phyloP scores from a whole-genome alignment of 2,888 invertebrate species.

The Lomographa bimaculata region DNA sequence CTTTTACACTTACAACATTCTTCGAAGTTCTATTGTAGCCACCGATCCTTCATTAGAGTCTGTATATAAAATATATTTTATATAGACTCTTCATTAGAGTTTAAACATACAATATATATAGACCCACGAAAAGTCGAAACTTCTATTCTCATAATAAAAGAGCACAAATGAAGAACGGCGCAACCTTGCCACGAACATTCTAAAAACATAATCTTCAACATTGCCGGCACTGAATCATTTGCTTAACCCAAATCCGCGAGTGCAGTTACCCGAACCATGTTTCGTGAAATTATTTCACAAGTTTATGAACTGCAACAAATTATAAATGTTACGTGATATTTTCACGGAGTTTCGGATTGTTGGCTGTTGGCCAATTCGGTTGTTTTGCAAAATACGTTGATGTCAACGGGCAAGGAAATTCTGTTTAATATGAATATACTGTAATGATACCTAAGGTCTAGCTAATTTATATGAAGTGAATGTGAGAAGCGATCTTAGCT shows the following conservation, averaged over 20 bases:
- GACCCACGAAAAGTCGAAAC: too few relatives aligned
- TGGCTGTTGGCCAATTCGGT: slow-evolving; percentile 30
- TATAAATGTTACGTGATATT: slow-evolving; percentile 24
- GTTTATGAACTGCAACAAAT: slow-evolving; percentile 26
- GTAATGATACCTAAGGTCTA: slow-evolving; percentile 24
- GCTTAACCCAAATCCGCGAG: slow-evolving; percentile 19
- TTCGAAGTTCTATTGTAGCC: too few relatives aligned
- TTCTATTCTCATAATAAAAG: too few relatives aligned
- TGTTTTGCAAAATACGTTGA: slow-evolving; percentile 24
- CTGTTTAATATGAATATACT: slow-evolving; percentile 18
- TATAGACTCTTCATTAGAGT: too few relatives aligned
- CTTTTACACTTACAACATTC: too few relatives aligned
- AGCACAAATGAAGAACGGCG: too few relatives aligned
- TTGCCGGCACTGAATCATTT: slow-evolving; percentile 11
- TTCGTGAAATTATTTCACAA: slow-evolving; percentile 24
- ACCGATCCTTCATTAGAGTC: too few relatives aligned
- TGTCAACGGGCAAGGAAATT: slow-evolving; percentile 16
- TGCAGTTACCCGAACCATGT: slow-evolving; percentile 26
- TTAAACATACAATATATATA: too few relatives aligned
- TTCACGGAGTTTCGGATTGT: slow-evolving; percentile 27
- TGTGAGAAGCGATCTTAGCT: too few relatives aligned
- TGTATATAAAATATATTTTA: too few relatives aligned
- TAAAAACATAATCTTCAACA: slow-evolving; percentile 22
- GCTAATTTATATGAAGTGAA: too few relatives aligned
- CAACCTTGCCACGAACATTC: too few relatives aligned